Conservation (phyloP, 1,140 invertebrate species). For the Drosophila parvula region DNA sequence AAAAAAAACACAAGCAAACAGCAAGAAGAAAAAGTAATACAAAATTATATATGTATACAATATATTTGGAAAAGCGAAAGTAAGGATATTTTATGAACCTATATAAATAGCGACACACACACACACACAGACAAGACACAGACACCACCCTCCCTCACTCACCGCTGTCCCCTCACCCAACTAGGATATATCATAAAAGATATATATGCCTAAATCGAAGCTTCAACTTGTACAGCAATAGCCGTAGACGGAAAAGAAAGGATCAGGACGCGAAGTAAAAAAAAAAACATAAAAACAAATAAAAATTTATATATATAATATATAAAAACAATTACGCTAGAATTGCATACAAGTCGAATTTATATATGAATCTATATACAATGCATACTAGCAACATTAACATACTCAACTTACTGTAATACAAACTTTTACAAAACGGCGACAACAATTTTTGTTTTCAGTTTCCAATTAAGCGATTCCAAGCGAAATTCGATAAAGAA, state of each 20-base stretch:
- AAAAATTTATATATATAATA: conserved; percentile 17
- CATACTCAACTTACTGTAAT: conserved; percentile 59
- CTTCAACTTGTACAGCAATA: conserved; percentile 61
- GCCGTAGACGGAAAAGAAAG: conserved; percentile 12
- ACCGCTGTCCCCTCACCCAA: too few species aligned
- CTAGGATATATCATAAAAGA: conserved; percentile 33
- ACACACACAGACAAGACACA: conserved; percentile 32
- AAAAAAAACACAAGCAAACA: conserved; percentile 20
- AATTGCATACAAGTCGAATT: conserved; percentile 81
- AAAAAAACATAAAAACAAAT: too few species aligned
- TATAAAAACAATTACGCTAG: conserved; percentile 69
- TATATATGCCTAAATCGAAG: conserved; percentile 46
- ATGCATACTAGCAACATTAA: conserved; percentile 52
- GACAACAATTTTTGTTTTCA: conserved; percentile 35
- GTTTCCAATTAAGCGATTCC: conserved; percentile 33
- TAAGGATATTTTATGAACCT: conserved; percentile 74
- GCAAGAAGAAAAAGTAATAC: conserved; percentile 32
- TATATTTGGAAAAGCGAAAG: conserved; percentile 64
- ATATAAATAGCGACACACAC: conserved; percentile 49
- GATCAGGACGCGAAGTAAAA: conserved; percentile 7
- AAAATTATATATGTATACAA: conserved; percentile 59
- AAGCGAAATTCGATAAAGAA: conserved; percentile 23
- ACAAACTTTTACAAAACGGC: conserved; percentile 41
- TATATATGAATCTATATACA: conserved; percentile 67
- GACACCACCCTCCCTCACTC: conserved; percentile 1